These are phyloP conservation scores for Leptopilina clavipes DNA, from an alignment of 1,140 invertebrate species.

Conservation along the genomic window DNA sequence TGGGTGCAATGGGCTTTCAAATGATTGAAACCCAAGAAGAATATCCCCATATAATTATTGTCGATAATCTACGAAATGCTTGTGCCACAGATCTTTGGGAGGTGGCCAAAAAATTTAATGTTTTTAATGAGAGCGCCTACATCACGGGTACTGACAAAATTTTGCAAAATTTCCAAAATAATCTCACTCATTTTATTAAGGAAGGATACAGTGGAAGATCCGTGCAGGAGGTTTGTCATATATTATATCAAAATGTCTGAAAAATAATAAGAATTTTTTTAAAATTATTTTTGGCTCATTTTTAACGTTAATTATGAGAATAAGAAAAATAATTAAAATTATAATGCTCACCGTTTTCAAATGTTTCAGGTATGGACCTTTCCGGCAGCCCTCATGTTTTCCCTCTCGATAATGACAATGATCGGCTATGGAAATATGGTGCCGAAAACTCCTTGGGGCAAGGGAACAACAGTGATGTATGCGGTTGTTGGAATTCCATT, in stretches of 20 bases:
- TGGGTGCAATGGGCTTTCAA: constrained; percentile 95
- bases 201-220: constrained; percentile 86
- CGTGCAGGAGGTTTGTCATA: constrained; percentile 84
- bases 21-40: constrained; percentile 86
- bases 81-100: constrained; percentile 83
- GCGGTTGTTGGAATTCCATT: constrained; percentile 96
- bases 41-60: constrained; percentile 72
- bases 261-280: too few species aligned
- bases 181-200: constrained; percentile 81
- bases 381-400: constrained; percentile 90
- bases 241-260: too few species aligned
- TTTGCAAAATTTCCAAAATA: constrained; percentile 82
- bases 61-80: constrained; percentile 73
- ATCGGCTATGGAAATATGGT: constrained; percentile 97
- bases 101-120: constrained; percentile 80
- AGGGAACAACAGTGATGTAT: constrained; percentile 93
- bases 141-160: constrained; percentile 79
- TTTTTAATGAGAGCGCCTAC: constrained; percentile 86
- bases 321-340: too few species aligned
- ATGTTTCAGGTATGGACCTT: constrained; percentile 80
- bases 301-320: too few species aligned
- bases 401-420: constrained; percentile 91
- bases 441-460: constrained; percentile 92
- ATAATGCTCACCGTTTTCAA: too few species aligned
- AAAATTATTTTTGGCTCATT: too few species aligned